Conservation (phyloP, 1,140 invertebrate genomes). For the Hypsibius dujardini region DNA sequence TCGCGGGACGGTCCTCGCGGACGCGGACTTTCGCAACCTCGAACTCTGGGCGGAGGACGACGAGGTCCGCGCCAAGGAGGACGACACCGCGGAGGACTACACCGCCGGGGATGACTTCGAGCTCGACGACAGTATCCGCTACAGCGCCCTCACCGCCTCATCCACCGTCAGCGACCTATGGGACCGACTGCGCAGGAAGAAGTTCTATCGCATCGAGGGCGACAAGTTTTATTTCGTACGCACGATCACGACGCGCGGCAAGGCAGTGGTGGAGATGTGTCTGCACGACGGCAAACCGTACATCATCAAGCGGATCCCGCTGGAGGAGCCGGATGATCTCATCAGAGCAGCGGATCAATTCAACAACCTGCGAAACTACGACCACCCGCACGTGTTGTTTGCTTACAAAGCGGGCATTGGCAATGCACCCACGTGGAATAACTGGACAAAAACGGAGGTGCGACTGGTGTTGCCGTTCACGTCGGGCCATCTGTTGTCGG, state of each 20-base stretch:
- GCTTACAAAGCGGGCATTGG: background rate
- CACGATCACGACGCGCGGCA: background rate
- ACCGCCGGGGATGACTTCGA: constrained; percentile 3
- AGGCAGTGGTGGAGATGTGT: background rate
- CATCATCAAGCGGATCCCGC: constrained; percentile 4
- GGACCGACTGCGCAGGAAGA: background rate
- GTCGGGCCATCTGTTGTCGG: background rate
- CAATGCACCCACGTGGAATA: background rate
- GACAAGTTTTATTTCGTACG: background rate
- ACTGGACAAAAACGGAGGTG: background rate
- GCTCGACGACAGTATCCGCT: constrained; percentile 4
- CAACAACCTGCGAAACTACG: constrained; percentile 1
- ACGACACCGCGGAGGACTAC: background rate
- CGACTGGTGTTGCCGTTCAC: background rate
- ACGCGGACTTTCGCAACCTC: constrained; percentile 5
- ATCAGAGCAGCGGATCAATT: constrained; percentile 1
- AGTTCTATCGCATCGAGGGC: constrained; percentile 9
- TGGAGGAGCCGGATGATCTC: background rate
- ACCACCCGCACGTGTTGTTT: constrained; percentile 4
- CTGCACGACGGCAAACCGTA: background rate
- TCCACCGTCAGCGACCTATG: background rate
- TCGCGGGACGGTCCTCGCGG: background rate
- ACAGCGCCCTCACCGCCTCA: background rate
- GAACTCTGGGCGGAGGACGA: background rate
- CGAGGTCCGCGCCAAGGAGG: background rate